phyloP scores from a whole-genome alignment of 2,113 vertebrate species.

The Ceuthmochares aereus region DNA sequence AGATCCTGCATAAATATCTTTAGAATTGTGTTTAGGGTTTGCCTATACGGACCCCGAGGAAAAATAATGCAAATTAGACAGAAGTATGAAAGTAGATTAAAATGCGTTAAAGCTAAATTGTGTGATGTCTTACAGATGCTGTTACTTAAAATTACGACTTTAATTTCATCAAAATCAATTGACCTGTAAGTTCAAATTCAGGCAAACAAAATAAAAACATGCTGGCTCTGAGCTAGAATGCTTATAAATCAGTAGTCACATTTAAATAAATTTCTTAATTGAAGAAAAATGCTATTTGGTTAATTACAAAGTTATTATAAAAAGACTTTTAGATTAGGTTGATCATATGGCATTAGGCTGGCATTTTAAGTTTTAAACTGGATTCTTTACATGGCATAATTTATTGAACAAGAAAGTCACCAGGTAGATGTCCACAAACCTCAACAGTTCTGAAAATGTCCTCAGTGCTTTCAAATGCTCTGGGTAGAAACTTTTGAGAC shows the following conservation, averaged over 20 bases:
- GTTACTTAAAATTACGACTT: constrained; percentile 10
- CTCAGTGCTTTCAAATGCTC: neutral
- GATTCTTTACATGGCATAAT: neutral
- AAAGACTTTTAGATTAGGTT: neutral
- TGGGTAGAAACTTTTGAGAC: neutral
- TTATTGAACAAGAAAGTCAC: neutral
- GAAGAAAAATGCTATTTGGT: neutral
- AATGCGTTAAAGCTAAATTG: neutral
- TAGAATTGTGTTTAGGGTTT: neutral
- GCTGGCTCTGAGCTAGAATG: neutral
- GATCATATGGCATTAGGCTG: neutral
- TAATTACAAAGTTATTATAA: constrained; percentile 15
- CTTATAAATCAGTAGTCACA: constrained; percentile 7
- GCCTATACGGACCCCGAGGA: neutral
- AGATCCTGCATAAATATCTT: neutral
- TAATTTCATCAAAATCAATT: constrained; percentile 28
- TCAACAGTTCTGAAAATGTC: neutral
- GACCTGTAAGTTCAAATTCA: neutral
- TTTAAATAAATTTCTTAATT: constrained; percentile 36
- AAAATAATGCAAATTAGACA: constrained; percentile 1
- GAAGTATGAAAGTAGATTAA: neutral
- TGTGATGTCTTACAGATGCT: neutral
- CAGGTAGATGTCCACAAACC: neutral
- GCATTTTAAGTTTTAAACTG: neutral
- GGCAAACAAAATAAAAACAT: constrained; percentile 6